These are phyloP conservation scores for Lampris incognitus DNA, from an alignment of 2,113 vertebrate species.

Conservation along the genomic window DNA sequence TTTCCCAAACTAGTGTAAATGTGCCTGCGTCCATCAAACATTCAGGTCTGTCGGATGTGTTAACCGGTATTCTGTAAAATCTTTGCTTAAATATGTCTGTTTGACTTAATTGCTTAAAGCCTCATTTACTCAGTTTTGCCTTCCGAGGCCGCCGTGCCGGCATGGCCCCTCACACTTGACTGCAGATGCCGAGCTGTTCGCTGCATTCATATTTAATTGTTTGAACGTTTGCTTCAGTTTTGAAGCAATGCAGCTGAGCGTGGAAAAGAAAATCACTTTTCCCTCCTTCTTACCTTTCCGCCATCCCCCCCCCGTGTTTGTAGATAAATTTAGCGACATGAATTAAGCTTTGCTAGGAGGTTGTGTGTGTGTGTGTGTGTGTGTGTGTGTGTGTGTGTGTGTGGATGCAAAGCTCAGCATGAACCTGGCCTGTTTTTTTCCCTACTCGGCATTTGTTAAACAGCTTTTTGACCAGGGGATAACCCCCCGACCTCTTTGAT, in stretches of 20 bases:
- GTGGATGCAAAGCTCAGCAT: constrained; percentile 19
- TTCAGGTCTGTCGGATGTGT: not conserved
- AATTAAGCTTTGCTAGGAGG: not conserved
- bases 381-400: constrained; percentile 1
- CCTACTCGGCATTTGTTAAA: constrained; percentile 25
- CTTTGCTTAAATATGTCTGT: constrained; percentile 1
- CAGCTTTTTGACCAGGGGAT: constrained; percentile 26
- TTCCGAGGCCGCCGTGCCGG: constrained; percentile 32
- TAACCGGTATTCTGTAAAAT: not conserved
- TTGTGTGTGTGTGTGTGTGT: not conserved
- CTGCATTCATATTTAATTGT: constrained; percentile 32
- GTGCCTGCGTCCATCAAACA: not conserved
- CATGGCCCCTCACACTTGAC: constrained; percentile 9
- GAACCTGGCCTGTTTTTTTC: constrained; percentile 7
- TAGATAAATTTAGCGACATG: not conserved
- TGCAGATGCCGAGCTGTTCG: constrained; percentile 42
- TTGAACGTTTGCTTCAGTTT: constrained; percentile 1
- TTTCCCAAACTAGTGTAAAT: constrained; percentile 4
- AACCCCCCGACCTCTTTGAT: constrained; percentile 47
- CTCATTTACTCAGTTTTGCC: constrained; percentile 41
- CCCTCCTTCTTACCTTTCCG: not conserved
- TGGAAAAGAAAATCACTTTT: not conserved
- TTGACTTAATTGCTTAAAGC: constrained; percentile 34
- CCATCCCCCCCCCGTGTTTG: not conserved
- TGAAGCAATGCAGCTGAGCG: constrained; percentile 2